Evolutionary conservation across 2,888 invertebrate species (phyloP), one percentile per base, ranked within the genome.

Genomic region (Pantelozetes paolii): DNA sequence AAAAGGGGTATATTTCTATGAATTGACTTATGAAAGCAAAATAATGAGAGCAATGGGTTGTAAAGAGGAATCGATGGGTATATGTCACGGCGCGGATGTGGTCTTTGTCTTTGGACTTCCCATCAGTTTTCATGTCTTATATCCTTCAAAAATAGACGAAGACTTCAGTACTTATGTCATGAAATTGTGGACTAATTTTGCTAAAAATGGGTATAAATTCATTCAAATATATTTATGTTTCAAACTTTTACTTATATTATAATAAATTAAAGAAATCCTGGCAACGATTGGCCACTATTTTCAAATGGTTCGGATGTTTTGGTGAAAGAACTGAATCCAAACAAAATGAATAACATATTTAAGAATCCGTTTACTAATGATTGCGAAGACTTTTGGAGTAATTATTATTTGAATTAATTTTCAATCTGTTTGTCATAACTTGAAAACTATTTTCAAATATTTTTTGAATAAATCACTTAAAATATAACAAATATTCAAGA

Each of bases 141-240:
- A n/a, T n/a, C n/a, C 5, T n/a, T 15, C 40, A 2, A 15, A 30
- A 28, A 1, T n/a, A 8, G 30, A 50, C 30, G 9, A 9, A 1
- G 11, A 73, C n/a, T 54, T 69, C 32, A 67, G 67, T 28, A 20
- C 18, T 18, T 23, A 73, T 11, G 67, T 73, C 15, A 67, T 73
- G 20, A 9, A 69, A 26, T 28, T 67, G n/a, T 73, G 73, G 73
- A 73, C 73, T 32, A 23, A 36, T n/a, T 73, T 73, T 64, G 73
- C 73, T n/a, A 73, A 73, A 50, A 73, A 40, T 28, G 73, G 73
- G 26, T 40, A 67, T 30, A 42, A 42, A 28, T n/a, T n/a, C n/a
- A 45, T 62, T 1, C 36, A 30, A 40, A 23, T 67, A 23, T 62
- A 42, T 36, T 28, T 72, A 8, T 20, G 23, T 30, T 72, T 45